phyloP scores from a whole-genome alignment of 1,140 invertebrate genomes.

The Drosophila chauvacae region DNA sequence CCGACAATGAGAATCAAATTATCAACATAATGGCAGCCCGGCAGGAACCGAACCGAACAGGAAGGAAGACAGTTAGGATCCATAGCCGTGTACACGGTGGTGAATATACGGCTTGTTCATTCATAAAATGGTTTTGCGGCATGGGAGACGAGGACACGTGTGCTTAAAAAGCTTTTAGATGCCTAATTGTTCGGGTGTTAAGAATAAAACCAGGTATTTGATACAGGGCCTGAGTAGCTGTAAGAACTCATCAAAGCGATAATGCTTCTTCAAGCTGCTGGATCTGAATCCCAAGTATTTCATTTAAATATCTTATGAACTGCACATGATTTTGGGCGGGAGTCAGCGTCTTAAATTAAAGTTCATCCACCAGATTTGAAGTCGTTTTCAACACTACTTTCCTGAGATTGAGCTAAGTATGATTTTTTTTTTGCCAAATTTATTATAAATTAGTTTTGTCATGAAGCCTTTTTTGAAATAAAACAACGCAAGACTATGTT shows the following conservation, averaged over 20 bases:
- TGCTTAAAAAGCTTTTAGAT: conserved; percentile 35
- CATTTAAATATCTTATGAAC: too few species aligned
- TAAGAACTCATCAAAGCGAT: not conserved
- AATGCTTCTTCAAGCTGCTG: not conserved
- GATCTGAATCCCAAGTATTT: not conserved
- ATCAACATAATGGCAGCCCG: conserved; percentile 44
- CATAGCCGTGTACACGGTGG: not conserved
- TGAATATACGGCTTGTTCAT: conserved; percentile 29
- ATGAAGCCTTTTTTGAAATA: not conserved
- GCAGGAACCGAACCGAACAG: not conserved
- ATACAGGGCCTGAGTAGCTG: not conserved
- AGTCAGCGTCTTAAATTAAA: too few species aligned
- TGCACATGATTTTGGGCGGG: too few species aligned
- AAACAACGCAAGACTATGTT: not conserved
- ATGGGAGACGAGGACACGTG: conserved; percentile 5
- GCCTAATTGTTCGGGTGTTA: conserved; percentile 23
- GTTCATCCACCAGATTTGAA: not conserved
- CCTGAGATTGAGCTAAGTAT: not conserved
- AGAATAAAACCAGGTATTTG: not conserved
- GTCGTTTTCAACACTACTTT: not conserved
- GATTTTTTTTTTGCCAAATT: not conserved
- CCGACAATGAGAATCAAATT: conserved; percentile 52
- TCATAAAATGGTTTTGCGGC: conserved; percentile 45
- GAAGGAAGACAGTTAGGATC: conserved; percentile 9
- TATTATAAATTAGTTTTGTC: not conserved